Base-by-base conservation (phyloP, 2,888 invertebrate genomes). In the Elmis aenea region DNA sequence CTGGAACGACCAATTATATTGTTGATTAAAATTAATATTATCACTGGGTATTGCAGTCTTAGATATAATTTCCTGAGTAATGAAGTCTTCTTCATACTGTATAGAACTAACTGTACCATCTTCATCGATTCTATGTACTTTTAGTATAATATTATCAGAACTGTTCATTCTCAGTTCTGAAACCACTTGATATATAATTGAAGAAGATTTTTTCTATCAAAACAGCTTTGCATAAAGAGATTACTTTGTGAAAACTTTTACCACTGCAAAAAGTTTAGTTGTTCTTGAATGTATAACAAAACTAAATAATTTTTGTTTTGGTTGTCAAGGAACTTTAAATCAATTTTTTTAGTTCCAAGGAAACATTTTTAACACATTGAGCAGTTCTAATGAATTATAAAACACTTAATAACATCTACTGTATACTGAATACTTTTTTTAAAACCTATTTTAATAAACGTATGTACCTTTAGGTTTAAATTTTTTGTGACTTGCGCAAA, bases 41-140 rank as follows among this genome's bases (percentile, higher is more conserved):
- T 47, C 46, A 14, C 30, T 29, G n/a, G 51, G 43, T 35, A 57
- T 50, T 21, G 51, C 50, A 9, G 51, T 52, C 35, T 57, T 57
- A 13, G 55, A 53, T 26, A 64, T 38, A n/a, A 59, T 35, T 42
- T 60, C 51, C 28, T 57, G 54, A 12, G 57, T 57, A 26, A 49
- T 41, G 30, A 55, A 48, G 42, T 64, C 62, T 34, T 56, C 48
- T 49, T 61, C 59, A 33, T 59, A 53, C 45, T 56, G 52, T 30
- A 48, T 42, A 16, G 59, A 57, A 35, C 48, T 48, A 22, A 55
- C 45, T 12, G 41, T 45, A 23, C 58, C 58, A 42, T 59, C 55
- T 15, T 56, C 46, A 32, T 42, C 39, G 13, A 61, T 51, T 32
- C 45, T 53, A 44, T 60, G 57, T 22, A 64, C 52, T 38, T 59